These are phyloP conservation scores for Danio albolineatus DNA, from an alignment of 2,797 vertebrate species.

Conservation along the genomic window DNA sequence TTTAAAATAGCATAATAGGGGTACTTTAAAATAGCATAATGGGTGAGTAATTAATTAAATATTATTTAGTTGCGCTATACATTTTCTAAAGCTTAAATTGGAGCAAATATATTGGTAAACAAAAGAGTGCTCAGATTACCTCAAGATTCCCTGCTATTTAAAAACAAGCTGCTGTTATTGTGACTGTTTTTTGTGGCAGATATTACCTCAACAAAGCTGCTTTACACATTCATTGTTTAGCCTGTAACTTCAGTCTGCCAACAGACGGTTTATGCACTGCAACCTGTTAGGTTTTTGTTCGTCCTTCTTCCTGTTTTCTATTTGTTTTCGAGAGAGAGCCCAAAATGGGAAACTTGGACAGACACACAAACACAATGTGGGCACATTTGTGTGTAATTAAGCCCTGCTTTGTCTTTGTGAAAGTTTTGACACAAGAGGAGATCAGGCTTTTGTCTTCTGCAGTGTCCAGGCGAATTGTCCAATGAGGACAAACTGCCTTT, in stretches of 20 bases:
- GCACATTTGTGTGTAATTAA: constrained; percentile 60
- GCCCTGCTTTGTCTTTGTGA: constrained; percentile 57
- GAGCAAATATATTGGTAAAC: background rate
- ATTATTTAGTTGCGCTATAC: no score
- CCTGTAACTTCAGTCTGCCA: constrained; percentile 46
- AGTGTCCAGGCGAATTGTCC: constrained; percentile 24
- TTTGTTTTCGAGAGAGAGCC: constrained; percentile 1
- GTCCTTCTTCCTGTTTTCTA: constrained; percentile 22
- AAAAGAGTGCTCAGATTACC: background rate
- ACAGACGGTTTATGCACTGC: constrained; percentile 50
- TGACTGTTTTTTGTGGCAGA: constrained; percentile 27
- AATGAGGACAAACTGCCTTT: constrained; percentile 48
- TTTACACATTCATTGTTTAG: constrained; percentile 51
- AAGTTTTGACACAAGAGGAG: constrained; percentile 51
- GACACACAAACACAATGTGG: constrained; percentile 39
- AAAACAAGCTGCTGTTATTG: constrained; percentile 26
- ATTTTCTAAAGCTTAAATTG: no score
- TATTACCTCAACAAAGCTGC: constrained; percentile 48
- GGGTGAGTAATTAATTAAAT: no score
- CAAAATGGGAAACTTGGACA: constrained; percentile 28
- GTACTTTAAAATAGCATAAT: no score
- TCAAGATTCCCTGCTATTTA: constrained; percentile 26
- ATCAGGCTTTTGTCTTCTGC: constrained; percentile 54
- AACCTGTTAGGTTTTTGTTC: constrained; percentile 55
- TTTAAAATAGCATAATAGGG: no score